A percentile compares a stretch with the other conserved stretches of the same genome.
Evolutionary conservation across 64 coral and sea anemone species (phyloP).

Genomic region (Dendrophyllia cribrosa): DNA sequence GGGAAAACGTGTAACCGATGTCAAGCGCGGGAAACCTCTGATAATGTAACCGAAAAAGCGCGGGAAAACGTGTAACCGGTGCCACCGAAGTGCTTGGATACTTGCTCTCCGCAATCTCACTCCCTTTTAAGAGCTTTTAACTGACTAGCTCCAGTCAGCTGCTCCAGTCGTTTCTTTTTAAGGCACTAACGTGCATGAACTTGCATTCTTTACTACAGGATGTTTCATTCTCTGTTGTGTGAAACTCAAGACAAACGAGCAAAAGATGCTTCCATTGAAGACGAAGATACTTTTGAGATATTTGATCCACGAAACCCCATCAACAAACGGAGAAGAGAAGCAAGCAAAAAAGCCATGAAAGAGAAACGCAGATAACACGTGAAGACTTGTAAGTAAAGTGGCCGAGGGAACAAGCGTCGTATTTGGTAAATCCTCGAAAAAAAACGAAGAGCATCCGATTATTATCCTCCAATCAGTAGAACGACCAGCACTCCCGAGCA

Average conservation of each 20-base stretch:
- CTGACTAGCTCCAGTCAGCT: no score
- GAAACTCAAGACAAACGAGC: slow-evolving; percentile 62
- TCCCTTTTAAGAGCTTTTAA: no score
- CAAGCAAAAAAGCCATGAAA: slow-evolving; percentile 86
- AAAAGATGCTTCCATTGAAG: slow-evolving; percentile 86
- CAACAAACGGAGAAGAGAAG: slow-evolving; percentile 92
- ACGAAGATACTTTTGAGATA: slow-evolving; percentile 95
- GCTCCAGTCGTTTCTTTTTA: no score
- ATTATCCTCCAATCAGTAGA: neutral
- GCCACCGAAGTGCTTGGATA: no score
- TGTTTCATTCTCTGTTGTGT: slow-evolving; percentile 82
- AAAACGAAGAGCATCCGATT: neutral
- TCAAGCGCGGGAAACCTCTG: no score
- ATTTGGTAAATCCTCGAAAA: slow-evolving; percentile 2
- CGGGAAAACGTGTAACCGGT: no score
- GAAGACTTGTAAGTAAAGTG: neutral
- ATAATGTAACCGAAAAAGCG: no score
- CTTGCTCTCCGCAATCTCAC: no score
- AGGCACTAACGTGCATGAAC: neutral
- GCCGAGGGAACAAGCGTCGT: neutral
- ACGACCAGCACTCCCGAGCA: neutral
- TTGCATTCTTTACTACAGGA: slow-evolving; percentile 41
- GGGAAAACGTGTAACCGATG: no score
- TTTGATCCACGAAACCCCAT: slow-evolving; percentile 98
- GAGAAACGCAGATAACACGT: slow-evolving; percentile 37